Percentiles rank a stretch among this genome's conserved stretches.
These are phyloP conservation scores for Sebastolobus altivelis DNA, from an alignment of 2,797 vertebrate species.

Conservation along the genomic window DNA sequence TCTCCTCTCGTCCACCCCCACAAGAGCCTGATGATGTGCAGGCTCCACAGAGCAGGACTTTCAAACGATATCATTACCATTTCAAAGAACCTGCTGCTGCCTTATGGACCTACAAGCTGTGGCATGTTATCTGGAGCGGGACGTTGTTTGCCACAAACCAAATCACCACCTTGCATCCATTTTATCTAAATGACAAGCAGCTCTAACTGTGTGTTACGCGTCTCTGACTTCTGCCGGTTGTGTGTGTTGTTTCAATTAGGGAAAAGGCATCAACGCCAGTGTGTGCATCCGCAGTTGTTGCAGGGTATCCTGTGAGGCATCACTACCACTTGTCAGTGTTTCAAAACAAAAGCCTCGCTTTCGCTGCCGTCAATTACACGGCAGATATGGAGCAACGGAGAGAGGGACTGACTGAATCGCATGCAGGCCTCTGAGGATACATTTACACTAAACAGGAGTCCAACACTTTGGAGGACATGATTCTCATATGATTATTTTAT, in stretches of 20 bases:
- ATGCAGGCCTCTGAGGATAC: conserved; percentile 32
- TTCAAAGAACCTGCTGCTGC: conserved; percentile 73
- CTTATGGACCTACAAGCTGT: conserved; percentile 54
- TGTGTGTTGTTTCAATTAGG: conserved; percentile 50
- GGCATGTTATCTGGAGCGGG: conserved; percentile 45
- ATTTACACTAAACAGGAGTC: conserved; percentile 23
- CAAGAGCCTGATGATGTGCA: conserved; percentile 74
- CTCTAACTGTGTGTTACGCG: neutral
- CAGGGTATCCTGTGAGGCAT: conserved; percentile 44
- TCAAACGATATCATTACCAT: conserved; percentile 79
- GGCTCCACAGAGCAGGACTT: conserved; percentile 70
- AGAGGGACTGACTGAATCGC: conserved; percentile 12
- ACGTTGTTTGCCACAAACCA: conserved; percentile 43
- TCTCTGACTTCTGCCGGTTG: neutral
- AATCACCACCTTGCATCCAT: conserved; percentile 37
- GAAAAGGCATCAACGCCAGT: conserved; percentile 18
- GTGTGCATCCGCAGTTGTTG: neutral
- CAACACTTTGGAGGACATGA: conserved; percentile 32
- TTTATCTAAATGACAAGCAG: conserved; percentile 21
- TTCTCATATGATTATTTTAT: conserved; percentile 57
- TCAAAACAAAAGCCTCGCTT: conserved; percentile 49
- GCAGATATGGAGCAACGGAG: conserved; percentile 34
- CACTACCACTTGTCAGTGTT: conserved; percentile 42
- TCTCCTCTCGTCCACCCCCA: conserved; percentile 55
- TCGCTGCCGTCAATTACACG: conserved; percentile 45